Evolutionary conservation across 2,888 invertebrate species (phyloP).

Genomic region (Cordylochernes scorpioides): DNA sequence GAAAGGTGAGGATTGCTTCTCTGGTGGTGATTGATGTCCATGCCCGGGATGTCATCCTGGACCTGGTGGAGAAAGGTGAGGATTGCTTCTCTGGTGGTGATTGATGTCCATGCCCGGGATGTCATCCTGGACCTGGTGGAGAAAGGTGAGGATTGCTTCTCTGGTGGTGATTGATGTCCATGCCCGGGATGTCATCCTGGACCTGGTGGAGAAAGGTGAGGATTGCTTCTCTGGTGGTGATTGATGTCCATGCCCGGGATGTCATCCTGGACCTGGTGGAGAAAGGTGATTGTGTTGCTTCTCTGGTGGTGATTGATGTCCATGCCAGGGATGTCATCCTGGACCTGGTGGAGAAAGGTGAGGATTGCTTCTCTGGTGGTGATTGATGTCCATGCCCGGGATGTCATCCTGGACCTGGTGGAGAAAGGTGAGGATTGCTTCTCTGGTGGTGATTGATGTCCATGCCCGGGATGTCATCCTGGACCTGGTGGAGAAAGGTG

Average conservation of each 20-base stretch:
- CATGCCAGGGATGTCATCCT: conserved; percentile 65
- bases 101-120: conserved; percentile 79
- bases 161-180: conserved; percentile 77
- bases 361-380: conserved; percentile 73
- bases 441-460: conserved; percentile 69
- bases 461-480: conserved; percentile 65
- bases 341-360: conserved; percentile 34
- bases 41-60: conserved; percentile 53
- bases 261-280: conserved; percentile 41
- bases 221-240: conserved; percentile 60
- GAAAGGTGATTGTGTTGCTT: too few relatives aligned
- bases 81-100: conserved; percentile 60
- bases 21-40: conserved; percentile 77
- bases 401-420: conserved; percentile 44
- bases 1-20: too few relatives aligned
- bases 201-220: conserved; percentile 34
- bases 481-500: conserved; percentile 34
- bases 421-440: too few relatives aligned
- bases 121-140: conserved; percentile 41
- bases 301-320: conserved; percentile 69
- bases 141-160: too few relatives aligned
- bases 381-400: conserved; percentile 71
- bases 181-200: conserved; percentile 53
- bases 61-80: conserved; percentile 34
- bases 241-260: conserved; percentile 79